phyloP scores from a whole-genome alignment of 2,113 vertebrate genomes.

The Salvelinus fontinalis region DNA sequence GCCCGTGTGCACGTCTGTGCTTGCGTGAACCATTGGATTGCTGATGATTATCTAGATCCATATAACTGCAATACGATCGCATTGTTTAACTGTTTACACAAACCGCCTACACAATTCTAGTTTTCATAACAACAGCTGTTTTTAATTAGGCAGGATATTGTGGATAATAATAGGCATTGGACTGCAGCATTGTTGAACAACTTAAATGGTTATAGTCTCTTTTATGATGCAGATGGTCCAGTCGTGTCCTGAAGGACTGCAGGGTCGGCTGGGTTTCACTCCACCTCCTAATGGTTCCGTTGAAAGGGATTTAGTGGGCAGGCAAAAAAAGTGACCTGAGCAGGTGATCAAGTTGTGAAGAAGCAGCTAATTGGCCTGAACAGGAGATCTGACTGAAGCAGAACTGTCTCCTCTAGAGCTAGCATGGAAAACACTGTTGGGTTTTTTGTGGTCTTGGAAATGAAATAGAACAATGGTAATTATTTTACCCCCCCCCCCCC shows the following conservation, averaged over 20 bases:
- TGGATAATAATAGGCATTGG: constrained; percentile 39
- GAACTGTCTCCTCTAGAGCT: background rate
- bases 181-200: constrained; percentile 18
- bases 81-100: constrained; percentile 33
- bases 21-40: background rate
- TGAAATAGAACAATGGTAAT: background rate
- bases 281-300: constrained; percentile 50
- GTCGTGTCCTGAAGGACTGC: constrained; percentile 44
- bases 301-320: constrained; percentile 47
- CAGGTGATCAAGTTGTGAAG: constrained; percentile 50
- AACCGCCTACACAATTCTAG: constrained; percentile 11
- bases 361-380: constrained; percentile 26
- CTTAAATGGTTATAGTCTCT: constrained; percentile 35
- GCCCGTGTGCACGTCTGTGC: background rate
- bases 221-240: constrained; percentile 61
- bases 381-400: background rate
- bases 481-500: no score
- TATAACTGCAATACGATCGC: constrained; percentile 33
- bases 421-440: background rate
- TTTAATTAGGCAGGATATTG: constrained; percentile 26
- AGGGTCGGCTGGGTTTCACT: constrained; percentile 57
- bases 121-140: constrained; percentile 52
- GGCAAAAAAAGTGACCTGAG: constrained; percentile 37
- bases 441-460: background rate
- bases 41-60: constrained; percentile 25